phyloP scores from a whole-genome alignment of 1,140 invertebrate genomes.

The Penaeus japonicus region DNA sequence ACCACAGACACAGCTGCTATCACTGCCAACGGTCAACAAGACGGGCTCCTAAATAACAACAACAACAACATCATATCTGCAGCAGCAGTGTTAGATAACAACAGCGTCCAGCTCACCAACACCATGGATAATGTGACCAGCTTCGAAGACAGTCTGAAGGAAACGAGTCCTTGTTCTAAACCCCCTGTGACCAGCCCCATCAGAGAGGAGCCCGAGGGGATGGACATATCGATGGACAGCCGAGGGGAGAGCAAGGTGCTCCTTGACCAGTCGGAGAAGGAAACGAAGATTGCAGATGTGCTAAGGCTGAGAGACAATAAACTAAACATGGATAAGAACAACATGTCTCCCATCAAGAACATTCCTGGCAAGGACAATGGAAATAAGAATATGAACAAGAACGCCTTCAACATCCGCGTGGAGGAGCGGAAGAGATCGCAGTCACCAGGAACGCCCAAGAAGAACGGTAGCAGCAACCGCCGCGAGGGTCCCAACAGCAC shows the following conservation, averaged over 20 bases:
- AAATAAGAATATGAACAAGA: conserved; percentile 55
- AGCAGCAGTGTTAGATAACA: conserved; percentile 37
- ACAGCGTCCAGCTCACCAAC: conserved; percentile 33
- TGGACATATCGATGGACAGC: conserved; percentile 59
- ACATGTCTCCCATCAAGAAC: conserved; percentile 36
- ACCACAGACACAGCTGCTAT: conserved; percentile 29
- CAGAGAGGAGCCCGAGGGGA: conserved; percentile 58
- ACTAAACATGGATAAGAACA: conserved; percentile 37
- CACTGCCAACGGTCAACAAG: conserved; percentile 44
- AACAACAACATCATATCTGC: conserved; percentile 52
- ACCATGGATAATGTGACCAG: conserved; percentile 60
- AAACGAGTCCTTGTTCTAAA: conserved; percentile 59
- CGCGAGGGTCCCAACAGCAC: conserved; percentile 31
- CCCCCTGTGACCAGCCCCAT: conserved; percentile 59
- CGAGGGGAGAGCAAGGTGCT: conserved; percentile 58
- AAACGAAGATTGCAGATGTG: conserved; percentile 55
- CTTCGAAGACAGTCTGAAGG: conserved; percentile 63
- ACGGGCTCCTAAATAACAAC: conserved; percentile 48
- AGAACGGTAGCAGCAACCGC: conserved; percentile 2
- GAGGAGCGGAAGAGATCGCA: conserved; percentile 54
- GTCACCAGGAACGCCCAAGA: conserved; percentile 56
- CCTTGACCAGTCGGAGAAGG: conserved; percentile 58
- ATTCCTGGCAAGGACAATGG: conserved; percentile 29
- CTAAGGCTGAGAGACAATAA: conserved; percentile 51
- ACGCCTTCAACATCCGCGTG: conserved; percentile 42